Evolutionary conservation across 2,113 vertebrate genomes (phyloP).

Genomic region (Thermophis baileyi): DNA sequence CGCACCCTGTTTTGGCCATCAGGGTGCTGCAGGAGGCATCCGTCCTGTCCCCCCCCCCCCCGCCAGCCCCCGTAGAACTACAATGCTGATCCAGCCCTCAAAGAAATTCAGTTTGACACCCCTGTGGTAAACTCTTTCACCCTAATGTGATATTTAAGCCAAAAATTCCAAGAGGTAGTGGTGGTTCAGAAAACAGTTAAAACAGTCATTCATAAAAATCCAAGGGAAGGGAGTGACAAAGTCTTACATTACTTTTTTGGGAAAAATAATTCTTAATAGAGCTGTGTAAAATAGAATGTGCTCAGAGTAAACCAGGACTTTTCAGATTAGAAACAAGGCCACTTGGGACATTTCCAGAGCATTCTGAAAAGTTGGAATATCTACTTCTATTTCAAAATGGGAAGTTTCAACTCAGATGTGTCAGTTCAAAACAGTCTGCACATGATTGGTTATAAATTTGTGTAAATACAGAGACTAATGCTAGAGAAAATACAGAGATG

Average conservation of each 20-base stretch:
- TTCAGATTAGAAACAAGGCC: neutral
- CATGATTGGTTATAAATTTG: neutral
- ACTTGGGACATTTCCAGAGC: neutral
- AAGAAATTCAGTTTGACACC: no score
- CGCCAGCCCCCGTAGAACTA: no score
- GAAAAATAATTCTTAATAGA: neutral
- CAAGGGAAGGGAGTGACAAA: neutral
- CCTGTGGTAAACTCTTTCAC: neutral
- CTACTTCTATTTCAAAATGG: neutral
- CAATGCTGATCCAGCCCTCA: no score
- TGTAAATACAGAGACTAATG: neutral
- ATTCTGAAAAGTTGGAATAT: neutral
- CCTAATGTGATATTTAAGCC: neutral
- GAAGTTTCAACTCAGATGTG: neutral
- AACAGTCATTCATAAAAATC: neutral
- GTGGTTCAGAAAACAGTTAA: neutral
- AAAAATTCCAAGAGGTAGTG: neutral
- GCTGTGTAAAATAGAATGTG: neutral
- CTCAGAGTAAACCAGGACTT: neutral
- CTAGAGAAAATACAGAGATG: neutral
- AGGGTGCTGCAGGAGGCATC: no score
- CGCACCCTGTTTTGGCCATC: no score
- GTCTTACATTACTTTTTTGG: neutral
- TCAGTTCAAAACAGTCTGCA: neutral
- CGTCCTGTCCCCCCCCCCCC: no score